Percentiles rank a stretch among this genome's conserved stretches.
Conservation (phyloP, 2,888 invertebrate genomes). For the Metopia argyrocephala region DNA sequence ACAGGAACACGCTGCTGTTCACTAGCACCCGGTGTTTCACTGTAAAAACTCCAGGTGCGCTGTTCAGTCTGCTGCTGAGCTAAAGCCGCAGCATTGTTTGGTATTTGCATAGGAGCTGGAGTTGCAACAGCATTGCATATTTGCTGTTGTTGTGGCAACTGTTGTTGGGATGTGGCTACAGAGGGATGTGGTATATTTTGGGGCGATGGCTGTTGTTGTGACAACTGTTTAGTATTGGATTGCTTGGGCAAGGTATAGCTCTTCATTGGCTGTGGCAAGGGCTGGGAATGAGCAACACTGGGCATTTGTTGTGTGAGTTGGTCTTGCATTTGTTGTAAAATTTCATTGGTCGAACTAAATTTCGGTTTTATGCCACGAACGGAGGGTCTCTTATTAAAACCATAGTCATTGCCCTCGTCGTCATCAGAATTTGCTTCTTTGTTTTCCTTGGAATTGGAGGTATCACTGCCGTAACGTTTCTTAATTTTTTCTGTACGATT, state of each 20-base stretch:
- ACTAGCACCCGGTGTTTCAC: conserved; percentile 65
- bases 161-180: conserved; percentile 57
- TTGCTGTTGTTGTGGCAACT: conserved; percentile 67
- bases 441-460: conserved; percentile 67
- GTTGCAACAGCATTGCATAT: conserved; percentile 55
- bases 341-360: conserved; percentile 88
- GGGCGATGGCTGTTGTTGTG: conserved; percentile 71
- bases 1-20: conserved; percentile 74
- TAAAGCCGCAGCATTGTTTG: conserved; percentile 72
- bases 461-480: conserved; percentile 84
- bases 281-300: conserved; percentile 68
- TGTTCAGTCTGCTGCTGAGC: conserved; percentile 77
- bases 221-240: conserved; percentile 69
- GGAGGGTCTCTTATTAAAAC: conserved; percentile 92
- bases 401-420: conserved; percentile 92
- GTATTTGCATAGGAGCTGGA: conserved; percentile 66
- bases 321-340: conserved; percentile 89
- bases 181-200: conserved; percentile 71
- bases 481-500: conserved; percentile 89
- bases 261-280: conserved; percentile 73
- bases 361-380: conserved; percentile 94
- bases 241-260: conserved; percentile 76
- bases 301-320: conserved; percentile 80
- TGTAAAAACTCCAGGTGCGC: conserved; percentile 77
- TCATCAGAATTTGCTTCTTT: conserved; percentile 79